Evolutionary conservation across 2,888 invertebrate species (phyloP), one percentile per base, ranked within the genome.

Genomic region (Cheilosia scutellata): DNA sequence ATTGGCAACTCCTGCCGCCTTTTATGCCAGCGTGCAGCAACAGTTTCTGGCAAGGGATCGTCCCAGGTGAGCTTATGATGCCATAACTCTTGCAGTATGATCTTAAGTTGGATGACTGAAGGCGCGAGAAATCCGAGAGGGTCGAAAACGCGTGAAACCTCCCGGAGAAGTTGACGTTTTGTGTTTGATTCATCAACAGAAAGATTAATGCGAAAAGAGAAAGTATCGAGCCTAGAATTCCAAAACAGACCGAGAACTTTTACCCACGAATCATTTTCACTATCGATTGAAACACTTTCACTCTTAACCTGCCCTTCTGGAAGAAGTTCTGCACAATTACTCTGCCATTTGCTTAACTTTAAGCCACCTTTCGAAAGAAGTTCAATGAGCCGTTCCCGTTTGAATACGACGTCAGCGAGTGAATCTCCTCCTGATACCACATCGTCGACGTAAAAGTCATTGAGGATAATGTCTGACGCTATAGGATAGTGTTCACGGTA

Each of bases 1-100:
- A 4, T 2, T 9, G 62, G 51, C 1, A 75, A 20, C 20, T 84
- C 83, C 0, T 63, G 47, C 20, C 65, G 58, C 29, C 60, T 60
- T 33, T 47, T 77, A 42, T 11, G 13, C 71, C 72, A 83, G 5
- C 55, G 65, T 11, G 31, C 7, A 27, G 66, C 55, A 20, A 83
- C 62, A 4, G 44, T 27, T 9, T 57, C 51, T 20, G 82, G 87
- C 25, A 82, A 37, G 29, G 58, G 49, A 11, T 87, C 87, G 42
- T 84, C 83, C 87, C 83, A 86, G 2, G 25, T 7, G 0, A 88
- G 11, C 16, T 82, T 86, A 2, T 49, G 63, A 13, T 83, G 58
- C 83, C 88, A 87, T 4, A 87, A 40, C 11, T 87, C 60, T 55
- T 87, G 80, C 20, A 87, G 82, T 5, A 87, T n/a, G 2, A 87